Evolutionary conservation across 2,113 vertebrate genomes (phyloP).

Genomic region (Zosterops lateralis): DNA sequence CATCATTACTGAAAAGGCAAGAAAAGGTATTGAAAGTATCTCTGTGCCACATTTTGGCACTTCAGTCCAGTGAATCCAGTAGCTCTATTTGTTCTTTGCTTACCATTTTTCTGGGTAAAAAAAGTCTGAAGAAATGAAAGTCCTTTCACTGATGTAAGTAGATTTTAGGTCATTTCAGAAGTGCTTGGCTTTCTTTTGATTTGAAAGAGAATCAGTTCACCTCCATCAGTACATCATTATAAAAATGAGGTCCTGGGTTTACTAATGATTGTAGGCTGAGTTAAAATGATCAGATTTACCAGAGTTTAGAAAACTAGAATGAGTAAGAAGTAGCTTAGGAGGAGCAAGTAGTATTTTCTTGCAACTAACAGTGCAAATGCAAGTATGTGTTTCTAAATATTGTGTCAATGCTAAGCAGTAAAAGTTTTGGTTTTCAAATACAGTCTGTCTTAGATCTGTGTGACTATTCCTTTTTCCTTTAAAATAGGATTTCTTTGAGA

Average conservation of each 20-base stretch:
- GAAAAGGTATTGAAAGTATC: neutral
- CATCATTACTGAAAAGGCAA: neutral
- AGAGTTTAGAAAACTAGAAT: neutral
- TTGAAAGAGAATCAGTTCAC: neutral
- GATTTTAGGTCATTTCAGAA: neutral
- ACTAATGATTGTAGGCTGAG: neutral
- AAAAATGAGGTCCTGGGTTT: neutral
- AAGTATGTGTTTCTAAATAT: neutral
- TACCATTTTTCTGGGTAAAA: neutral
- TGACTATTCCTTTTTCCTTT: neutral
- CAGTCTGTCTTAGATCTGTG: neutral
- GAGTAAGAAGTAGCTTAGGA: neutral
- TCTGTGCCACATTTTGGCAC: neutral
- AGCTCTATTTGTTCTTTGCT: neutral
- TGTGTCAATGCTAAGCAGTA: neutral
- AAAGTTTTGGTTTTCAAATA: neutral
- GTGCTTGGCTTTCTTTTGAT: neutral
- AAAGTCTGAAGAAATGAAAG: neutral
- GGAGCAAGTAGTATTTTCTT: neutral
- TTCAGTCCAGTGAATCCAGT: neutral
- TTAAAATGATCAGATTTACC: neutral
- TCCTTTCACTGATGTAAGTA: neutral
- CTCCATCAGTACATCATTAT: neutral
- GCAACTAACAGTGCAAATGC: neutral
- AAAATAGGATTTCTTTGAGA: neutral